Conservation (phyloP, 2,888 invertebrate species). For the Theretra japonica region DNA sequence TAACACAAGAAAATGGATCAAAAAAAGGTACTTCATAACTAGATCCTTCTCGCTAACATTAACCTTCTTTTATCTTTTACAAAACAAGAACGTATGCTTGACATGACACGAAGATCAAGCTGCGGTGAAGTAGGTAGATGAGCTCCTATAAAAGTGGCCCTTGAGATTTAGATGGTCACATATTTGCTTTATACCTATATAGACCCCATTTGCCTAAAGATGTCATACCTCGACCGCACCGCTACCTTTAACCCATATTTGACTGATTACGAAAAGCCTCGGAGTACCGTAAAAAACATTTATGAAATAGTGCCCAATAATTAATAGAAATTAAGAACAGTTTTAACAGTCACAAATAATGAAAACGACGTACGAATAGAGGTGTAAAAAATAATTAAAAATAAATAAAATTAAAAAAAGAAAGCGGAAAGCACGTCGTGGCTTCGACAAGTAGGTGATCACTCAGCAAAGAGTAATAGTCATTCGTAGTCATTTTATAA, state of each 20-base stretch:
- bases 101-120: background rate
- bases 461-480: too few species aligned
- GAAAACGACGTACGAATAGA: too few species aligned
- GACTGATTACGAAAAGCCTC: background rate
- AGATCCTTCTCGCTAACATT: background rate
- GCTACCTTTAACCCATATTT: background rate
- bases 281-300: too few species aligned
- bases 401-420: too few species aligned
- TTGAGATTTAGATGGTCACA: constrained; percentile 5
- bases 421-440: too few species aligned
- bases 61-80: background rate
- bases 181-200: constrained; percentile 15
- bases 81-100: background rate
- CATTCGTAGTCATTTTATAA: too few species aligned
- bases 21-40: background rate
- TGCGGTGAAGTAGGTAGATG: background rate
- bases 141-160: background rate
- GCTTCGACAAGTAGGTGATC: too few species aligned
- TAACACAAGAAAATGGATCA: background rate
- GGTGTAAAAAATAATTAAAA: too few species aligned
- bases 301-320: too few species aligned
- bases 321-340: too few species aligned
- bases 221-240: background rate
- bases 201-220: background rate
- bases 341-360: too few species aligned